Percentiles rank a stretch among this genome's conserved stretches.
phyloP scores from a whole-genome alignment of 2,113 vertebrate genomes.

The Stigmatopora argus region DNA sequence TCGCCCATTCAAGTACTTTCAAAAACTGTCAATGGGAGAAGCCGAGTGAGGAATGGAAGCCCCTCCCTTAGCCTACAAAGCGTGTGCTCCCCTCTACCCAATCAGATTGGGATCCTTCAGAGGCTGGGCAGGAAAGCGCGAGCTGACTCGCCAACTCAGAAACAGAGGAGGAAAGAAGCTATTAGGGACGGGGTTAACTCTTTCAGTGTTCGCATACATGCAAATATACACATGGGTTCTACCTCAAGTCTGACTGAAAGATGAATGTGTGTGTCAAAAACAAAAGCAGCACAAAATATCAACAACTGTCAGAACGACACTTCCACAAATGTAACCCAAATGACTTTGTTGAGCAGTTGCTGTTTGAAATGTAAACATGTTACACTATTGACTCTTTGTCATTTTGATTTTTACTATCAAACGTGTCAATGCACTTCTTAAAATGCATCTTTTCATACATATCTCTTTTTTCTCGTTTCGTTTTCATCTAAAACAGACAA shows the following conservation, averaged over 20 bases:
- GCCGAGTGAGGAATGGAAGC: constrained; percentile 18
- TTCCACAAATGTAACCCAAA: too few relatives aligned
- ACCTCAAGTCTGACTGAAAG: not conserved
- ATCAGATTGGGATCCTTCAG: constrained; percentile 43
- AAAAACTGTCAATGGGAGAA: constrained; percentile 40
- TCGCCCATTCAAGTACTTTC: constrained; percentile 35
- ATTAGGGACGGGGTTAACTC: constrained; percentile 31
- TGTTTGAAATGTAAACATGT: too few relatives aligned
- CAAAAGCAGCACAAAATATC: not conserved
- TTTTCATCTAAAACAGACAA: too few relatives aligned
- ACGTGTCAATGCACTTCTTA: too few relatives aligned
- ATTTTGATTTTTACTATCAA: too few relatives aligned
- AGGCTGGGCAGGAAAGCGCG: constrained; percentile 40
- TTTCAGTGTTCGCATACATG: constrained; percentile 13
- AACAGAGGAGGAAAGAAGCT: constrained; percentile 15
- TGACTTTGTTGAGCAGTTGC: too few relatives aligned
- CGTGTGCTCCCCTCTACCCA: constrained; percentile 38
- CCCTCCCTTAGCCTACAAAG: constrained; percentile 17
- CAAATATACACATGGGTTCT: not conserved
- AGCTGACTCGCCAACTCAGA: constrained; percentile 49
- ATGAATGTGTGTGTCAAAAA: not conserved
- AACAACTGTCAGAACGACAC: not conserved
- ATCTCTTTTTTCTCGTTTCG: too few relatives aligned
- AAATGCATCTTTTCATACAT: too few relatives aligned
- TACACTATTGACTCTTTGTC: too few relatives aligned